Percentiles rank a stretch among this genome's conserved stretches.
phyloP scores from a whole-genome alignment of 2,797 vertebrate genomes.

The Danio kyathit region DNA sequence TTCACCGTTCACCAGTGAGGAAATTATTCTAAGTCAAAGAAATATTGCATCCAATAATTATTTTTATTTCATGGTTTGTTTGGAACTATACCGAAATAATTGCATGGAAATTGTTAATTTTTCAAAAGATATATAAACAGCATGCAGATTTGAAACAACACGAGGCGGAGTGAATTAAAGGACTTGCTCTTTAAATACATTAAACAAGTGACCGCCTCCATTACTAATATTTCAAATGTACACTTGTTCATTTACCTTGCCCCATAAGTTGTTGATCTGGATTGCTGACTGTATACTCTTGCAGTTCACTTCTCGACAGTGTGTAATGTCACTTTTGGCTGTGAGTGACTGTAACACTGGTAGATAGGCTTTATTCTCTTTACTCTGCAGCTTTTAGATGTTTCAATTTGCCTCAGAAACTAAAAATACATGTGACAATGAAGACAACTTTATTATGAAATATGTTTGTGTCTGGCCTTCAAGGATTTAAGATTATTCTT shows the following conservation, averaged over 20 bases:
- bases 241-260: not conserved
- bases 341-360: constrained; percentile 74
- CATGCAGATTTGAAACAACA: not conserved
- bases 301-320: not conserved
- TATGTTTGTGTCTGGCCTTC: constrained; percentile 79
- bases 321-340: constrained; percentile 14
- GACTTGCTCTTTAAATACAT: not conserved
- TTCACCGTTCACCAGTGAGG: not conserved
- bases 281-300: not conserved
- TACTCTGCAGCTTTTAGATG: constrained; percentile 75
- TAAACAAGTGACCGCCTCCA: not conserved
- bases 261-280: not conserved
- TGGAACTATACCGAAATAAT: not conserved
- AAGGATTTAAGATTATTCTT: constrained; percentile 83
- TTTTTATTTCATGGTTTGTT: not conserved
- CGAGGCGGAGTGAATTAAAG: no score
- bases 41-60: not conserved
- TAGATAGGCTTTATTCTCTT: constrained; percentile 73
- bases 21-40: not conserved
- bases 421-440: constrained; percentile 64
- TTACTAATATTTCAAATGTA: not conserved
- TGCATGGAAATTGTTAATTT: not conserved
- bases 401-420: constrained; percentile 71
- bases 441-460: not conserved
- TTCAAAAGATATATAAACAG: not conserved